A percentile compares a stretch with the other conserved stretches of the same genome.
Evolutionary conservation across 1,140 invertebrate species (phyloP).

Genomic region (Berghia stephanieae): DNA sequence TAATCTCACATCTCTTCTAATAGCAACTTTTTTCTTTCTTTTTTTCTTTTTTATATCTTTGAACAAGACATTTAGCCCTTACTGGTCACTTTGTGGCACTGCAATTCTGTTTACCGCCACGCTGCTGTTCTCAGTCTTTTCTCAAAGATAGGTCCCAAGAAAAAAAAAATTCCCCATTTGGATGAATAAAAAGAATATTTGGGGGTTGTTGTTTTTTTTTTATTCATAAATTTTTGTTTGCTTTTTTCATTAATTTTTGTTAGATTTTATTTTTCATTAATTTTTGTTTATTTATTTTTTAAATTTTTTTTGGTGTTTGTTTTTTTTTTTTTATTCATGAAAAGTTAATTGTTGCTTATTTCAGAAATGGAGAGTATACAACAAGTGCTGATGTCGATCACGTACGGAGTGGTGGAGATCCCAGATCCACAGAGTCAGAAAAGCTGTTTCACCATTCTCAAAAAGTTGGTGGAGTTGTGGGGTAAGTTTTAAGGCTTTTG

Average conservation of each 20-base stretch:
- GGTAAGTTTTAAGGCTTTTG: conserved; percentile 58
- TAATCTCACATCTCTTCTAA: too few relatives aligned
- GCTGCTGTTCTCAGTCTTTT: too few relatives aligned
- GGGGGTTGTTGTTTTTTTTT: background rate
- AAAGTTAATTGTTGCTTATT: conserved; percentile 29
- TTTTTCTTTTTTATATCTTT: too few relatives aligned
- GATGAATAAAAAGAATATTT: background rate
- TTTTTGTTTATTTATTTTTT: background rate
- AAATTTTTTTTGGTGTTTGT: background rate
- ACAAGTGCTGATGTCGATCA: conserved; percentile 69
- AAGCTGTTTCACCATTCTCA: conserved; percentile 71
- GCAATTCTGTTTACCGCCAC: too few relatives aligned
- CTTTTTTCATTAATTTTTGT: too few relatives aligned
- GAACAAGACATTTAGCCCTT: too few relatives aligned
- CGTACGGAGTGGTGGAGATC: conserved; percentile 71
- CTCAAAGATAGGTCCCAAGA: too few relatives aligned
- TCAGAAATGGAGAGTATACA: conserved; percentile 64
- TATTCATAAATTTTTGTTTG: too few relatives aligned
- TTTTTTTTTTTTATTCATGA: background rate
- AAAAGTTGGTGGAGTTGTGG: conserved; percentile 70
- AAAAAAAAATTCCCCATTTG: too few relatives aligned
- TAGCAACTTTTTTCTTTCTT: too few relatives aligned
- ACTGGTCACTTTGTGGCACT: too few relatives aligned
- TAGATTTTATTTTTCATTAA: background rate
- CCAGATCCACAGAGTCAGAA: conserved; percentile 72